Percentiles rank a stretch among this genome's conserved stretches.
Conservation (phyloP, 2,797 vertebrate species). For the Pteronotus mesoamericanus region DNA sequence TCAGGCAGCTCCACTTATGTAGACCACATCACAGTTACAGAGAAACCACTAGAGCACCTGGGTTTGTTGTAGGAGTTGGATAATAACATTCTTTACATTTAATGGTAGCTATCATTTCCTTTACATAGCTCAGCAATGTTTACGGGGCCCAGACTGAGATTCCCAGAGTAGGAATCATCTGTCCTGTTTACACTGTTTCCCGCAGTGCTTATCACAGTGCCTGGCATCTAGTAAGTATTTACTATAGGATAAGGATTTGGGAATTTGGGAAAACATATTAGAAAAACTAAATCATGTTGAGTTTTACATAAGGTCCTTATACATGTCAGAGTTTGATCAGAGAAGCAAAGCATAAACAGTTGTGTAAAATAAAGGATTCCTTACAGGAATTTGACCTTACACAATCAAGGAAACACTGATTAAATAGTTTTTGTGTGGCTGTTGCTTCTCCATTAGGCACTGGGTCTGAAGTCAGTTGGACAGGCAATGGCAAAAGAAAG, state of each 20-base stretch:
- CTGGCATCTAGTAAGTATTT: conserved; percentile 25
- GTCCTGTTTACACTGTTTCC: conserved; percentile 29
- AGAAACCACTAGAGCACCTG: neutral
- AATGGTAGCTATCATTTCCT: neutral
- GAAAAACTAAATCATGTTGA: conserved; percentile 23
- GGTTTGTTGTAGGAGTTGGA: conserved; percentile 21
- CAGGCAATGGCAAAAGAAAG: neutral
- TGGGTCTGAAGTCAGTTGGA: neutral
- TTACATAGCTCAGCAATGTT: neutral
- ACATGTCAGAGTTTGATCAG: conserved; percentile 14
- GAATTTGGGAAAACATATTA: conserved; percentile 14
- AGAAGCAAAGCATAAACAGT: conserved; percentile 37
- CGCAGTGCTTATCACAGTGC: conserved; percentile 12
- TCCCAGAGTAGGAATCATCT: neutral
- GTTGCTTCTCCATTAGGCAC: neutral
- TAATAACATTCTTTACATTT: neutral
- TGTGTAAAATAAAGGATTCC: conserved; percentile 28
- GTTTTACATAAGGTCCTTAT: conserved; percentile 19
- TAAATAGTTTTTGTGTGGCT: neutral
- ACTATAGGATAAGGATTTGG: neutral
- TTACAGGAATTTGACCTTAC: conserved; percentile 7
- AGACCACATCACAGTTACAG: neutral
- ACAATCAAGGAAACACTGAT: neutral
- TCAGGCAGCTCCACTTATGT: neutral
- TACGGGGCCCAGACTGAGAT: neutral